Evolutionary conservation across 1,140 invertebrate genomes (phyloP).

Genomic region (Pygmarrhopalites habei): DNA sequence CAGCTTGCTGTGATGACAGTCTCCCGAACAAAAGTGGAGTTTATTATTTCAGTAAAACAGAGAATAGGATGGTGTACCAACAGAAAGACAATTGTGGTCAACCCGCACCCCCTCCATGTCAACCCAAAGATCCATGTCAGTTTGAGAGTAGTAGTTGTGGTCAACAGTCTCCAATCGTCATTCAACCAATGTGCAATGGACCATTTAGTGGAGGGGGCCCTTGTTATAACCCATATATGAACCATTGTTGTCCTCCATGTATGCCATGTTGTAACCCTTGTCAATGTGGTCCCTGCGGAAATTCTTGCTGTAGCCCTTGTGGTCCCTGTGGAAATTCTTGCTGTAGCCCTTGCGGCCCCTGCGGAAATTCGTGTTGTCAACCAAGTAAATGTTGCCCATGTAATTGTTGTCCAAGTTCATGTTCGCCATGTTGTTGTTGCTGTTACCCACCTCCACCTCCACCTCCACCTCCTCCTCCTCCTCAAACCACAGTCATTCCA

Average conservation of each 20-base stretch:
- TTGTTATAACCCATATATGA: not conserved
- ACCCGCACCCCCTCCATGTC: not conserved
- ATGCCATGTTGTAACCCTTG: not conserved
- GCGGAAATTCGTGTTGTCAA: not conserved
- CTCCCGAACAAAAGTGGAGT: not conserved
- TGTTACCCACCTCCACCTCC: not conserved
- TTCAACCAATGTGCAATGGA: not conserved
- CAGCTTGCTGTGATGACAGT: too few relatives aligned
- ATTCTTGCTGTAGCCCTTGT: not conserved
- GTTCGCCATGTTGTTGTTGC: not conserved
- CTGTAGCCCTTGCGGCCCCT: not conserved
- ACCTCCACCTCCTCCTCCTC: not conserved
- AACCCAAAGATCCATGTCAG: not conserved
- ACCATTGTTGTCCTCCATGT: not conserved
- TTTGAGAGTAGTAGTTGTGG: too few relatives aligned
- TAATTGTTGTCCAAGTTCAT: not conserved
- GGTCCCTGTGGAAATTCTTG: not conserved
- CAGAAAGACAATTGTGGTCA: not conserved
- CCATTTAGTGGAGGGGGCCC: not conserved
- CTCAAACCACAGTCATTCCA: slow-evolving; percentile 2
- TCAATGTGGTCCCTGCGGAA: not conserved
- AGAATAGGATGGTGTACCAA: not conserved
- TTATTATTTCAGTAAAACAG: not conserved
- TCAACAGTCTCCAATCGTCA: too few relatives aligned
- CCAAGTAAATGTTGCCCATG: not conserved